Base-by-base conservation (phyloP, 35 echinoderm and acorn worm genomes). In the Stichopus chloronotus region DNA sequence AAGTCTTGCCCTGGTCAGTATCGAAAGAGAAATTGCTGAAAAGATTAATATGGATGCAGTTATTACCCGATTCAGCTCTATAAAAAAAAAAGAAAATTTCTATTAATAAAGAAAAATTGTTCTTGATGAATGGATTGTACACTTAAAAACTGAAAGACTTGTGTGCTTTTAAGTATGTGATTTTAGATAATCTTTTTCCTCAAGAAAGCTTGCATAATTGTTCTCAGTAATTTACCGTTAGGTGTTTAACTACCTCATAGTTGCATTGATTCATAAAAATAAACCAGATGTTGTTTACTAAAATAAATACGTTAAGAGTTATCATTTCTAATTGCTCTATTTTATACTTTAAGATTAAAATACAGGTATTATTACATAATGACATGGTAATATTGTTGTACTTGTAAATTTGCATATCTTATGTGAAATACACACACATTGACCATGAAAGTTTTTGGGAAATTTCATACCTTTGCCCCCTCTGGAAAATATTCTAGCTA, bases 261-360 rank as follows among this genome's bases (percentile, higher is more conserved):
- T 43, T n/a, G n/a, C n/a, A n/a, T n/a, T n/a, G n/a, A n/a, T n/a
- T n/a, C n/a, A n/a, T n/a, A n/a, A n/a, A n/a, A n/a, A n/a, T n/a
- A n/a, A n/a, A n/a, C n/a, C n/a, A n/a, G n/a, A n/a, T n/a, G n/a
- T n/a, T n/a, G n/a, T n/a, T n/a, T n/a, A n/a, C n/a, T n/a, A n/a
- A n/a, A n/a, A n/a, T n/a, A n/a, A n/a, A n/a, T n/a, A n/a, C n/a
- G n/a, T n/a, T n/a, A n/a, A n/a, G n/a, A n/a, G n/a, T n/a, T n/a
- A n/a, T n/a, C n/a, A n/a, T n/a, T n/a, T n/a, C n/a, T n/a, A n/a
- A n/a, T n/a, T n/a, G n/a, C 19, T 69, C 19, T 69, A 69, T 69
- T 69, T 8, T 69, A 69, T 69, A 69, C 63, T 69, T 71, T 71
- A 71, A 71, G 65, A 71, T 71, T 71, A 71, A 71, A 71, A 71